Percentiles rank a stretch among this genome's conserved stretches.
phyloP scores from a whole-genome alignment of 2,797 vertebrate species.

The Iguana delicatissima region DNA sequence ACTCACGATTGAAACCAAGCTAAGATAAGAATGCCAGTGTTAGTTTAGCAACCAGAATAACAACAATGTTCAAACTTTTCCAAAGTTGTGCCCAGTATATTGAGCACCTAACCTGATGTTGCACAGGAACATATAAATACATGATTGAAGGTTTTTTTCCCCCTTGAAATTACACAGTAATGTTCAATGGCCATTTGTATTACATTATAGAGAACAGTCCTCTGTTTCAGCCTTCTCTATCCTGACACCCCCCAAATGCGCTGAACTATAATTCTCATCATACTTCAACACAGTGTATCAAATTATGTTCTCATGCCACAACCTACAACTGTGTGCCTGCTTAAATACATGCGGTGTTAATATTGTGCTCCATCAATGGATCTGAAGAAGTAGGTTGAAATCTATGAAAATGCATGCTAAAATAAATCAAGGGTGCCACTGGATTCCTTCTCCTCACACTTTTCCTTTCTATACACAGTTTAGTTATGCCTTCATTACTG shows the following conservation, averaged over 20 bases:
- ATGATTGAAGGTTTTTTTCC: not conserved
- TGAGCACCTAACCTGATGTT: conserved; percentile 4
- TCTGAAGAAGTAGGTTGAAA: too few species aligned
- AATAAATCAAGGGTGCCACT: too few species aligned
- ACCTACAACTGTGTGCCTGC: too few species aligned
- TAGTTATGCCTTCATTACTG: not conserved
- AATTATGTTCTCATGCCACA: too few species aligned
- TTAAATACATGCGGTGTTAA: too few species aligned
- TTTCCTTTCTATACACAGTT: too few species aligned
- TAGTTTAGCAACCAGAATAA: conserved; percentile 40
- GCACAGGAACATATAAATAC: conserved; percentile 50
- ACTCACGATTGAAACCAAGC: conserved; percentile 38
- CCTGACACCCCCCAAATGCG: not conserved
- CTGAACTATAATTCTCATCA: not conserved
- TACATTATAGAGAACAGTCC: not conserved
- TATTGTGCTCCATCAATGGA: too few species aligned
- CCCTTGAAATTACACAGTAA: conserved; percentile 23
- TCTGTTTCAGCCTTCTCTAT: not conserved
- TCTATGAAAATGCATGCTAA: too few species aligned
- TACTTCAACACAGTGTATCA: too few species aligned
- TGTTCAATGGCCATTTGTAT: not conserved
- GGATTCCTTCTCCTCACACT: too few species aligned
- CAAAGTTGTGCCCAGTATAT: not conserved
- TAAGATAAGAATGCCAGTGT: conserved; percentile 27
- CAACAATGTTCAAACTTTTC: conserved; percentile 7